A percentile compares a stretch with the other conserved stretches of the same genome.
These are phyloP conservation scores for Calycopis cecrops DNA, from an alignment of 1,140 invertebrate genomes.

Conservation along the genomic window DNA sequence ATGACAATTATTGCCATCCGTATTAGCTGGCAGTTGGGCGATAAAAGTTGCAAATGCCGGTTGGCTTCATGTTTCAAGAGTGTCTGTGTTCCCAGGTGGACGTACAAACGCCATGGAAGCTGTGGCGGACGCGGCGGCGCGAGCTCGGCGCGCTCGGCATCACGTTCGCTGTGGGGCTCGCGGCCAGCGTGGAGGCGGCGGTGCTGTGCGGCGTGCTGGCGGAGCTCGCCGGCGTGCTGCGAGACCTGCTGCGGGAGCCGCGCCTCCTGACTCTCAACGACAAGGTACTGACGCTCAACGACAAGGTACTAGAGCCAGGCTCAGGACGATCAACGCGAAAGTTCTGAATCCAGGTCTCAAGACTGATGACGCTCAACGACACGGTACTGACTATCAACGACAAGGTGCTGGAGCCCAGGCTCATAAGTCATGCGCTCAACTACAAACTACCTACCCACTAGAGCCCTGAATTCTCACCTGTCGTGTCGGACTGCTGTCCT, in stretches of 20 bases:
- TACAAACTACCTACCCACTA: too few relatives aligned
- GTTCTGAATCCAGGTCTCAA: too few relatives aligned
- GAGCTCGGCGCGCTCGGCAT: conserved; percentile 82
- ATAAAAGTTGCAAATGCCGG: neutral
- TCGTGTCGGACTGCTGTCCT: too few relatives aligned
- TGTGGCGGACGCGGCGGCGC: conserved; percentile 83
- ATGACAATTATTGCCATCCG: too few relatives aligned
- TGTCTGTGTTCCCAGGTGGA: conserved; percentile 75
- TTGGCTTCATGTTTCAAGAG: neutral
- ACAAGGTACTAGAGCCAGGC: too few relatives aligned
- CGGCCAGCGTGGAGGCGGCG: conserved; percentile 90
- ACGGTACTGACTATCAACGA: too few relatives aligned
- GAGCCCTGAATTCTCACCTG: too few relatives aligned
- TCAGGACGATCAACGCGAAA: too few relatives aligned
- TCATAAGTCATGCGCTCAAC: too few relatives aligned
- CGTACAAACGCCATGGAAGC: conserved; percentile 78
- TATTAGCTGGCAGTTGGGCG: too few relatives aligned
- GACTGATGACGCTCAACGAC: too few relatives aligned
- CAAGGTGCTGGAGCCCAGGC: too few relatives aligned
- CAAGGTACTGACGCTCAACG: conserved; percentile 62
- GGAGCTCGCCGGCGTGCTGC: conserved; percentile 87
- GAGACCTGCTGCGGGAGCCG: conserved; percentile 85
- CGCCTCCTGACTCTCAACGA: conserved; percentile 78
- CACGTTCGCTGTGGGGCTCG: conserved; percentile 87
- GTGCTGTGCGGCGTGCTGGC: conserved; percentile 90